These are phyloP conservation scores for Puntigrus tetrazona DNA, from an alignment of 2,113 vertebrate species.

Conservation along the genomic window DNA sequence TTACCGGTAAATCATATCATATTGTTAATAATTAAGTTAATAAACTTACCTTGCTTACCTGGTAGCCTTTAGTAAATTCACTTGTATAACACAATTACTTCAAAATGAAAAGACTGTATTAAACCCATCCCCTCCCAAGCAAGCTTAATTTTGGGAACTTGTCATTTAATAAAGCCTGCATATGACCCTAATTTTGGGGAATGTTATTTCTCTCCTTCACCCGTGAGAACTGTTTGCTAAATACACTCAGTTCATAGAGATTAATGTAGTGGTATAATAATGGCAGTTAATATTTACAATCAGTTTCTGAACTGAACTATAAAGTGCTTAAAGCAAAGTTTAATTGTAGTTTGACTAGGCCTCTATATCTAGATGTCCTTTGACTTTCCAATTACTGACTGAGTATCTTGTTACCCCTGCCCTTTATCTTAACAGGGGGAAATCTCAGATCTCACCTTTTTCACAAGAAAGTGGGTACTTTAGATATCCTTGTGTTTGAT, in stretches of 20 bases:
- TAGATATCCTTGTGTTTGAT: slow-evolving; percentile 40
- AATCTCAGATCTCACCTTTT: slow-evolving; percentile 11
- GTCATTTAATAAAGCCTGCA: not conserved
- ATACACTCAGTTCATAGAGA: not conserved
- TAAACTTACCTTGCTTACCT: not conserved
- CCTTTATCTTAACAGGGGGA: not conserved
- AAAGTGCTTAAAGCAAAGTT: not conserved
- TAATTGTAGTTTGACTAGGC: slow-evolving; percentile 1
- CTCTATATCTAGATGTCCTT: not conserved
- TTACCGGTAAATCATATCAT: too few relatives aligned
- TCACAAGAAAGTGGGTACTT: slow-evolving; percentile 12
- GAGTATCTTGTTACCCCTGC: not conserved
- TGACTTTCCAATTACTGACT: not conserved
- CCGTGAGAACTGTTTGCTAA: not conserved
- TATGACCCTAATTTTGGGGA: not conserved
- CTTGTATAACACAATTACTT: not conserved
- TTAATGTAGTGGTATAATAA: not conserved
- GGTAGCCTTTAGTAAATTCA: not conserved
- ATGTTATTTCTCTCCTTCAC: not conserved
- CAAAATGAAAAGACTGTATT: not conserved
- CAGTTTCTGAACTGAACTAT: not conserved
- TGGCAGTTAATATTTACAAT: not conserved
- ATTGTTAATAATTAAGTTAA: too few relatives aligned
- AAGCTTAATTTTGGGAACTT: not conserved
- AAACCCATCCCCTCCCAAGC: not conserved